phyloP scores from a whole-genome alignment of 2,797 vertebrate species.

The Cottoperca gobio region DNA sequence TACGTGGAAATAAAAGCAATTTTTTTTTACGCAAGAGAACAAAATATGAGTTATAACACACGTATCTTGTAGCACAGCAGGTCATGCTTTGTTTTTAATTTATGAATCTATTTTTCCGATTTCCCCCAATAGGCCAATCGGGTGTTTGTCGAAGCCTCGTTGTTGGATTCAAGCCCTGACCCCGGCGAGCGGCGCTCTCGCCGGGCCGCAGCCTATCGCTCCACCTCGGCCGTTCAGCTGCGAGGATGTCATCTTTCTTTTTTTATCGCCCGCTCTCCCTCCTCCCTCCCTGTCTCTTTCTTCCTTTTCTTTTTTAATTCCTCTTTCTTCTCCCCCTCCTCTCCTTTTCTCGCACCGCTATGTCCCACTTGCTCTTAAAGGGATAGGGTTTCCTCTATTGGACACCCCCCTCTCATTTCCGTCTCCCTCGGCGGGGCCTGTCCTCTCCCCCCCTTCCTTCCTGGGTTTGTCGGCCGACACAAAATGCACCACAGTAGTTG shows the following conservation, averaged over 20 bases:
- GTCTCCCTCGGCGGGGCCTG: conserved; percentile 59
- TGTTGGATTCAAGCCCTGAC: conserved; percentile 85
- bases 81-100: conserved; percentile 82
- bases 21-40: conserved; percentile 66
- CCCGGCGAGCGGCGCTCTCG: conserved; percentile 80
- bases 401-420: conserved; percentile 80
- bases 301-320: conserved; percentile 89
- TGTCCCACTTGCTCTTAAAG: conserved; percentile 89
- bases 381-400: conserved; percentile 76
- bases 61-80: conserved; percentile 72
- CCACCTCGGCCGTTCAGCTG: conserved; percentile 86
- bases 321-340: conserved; percentile 89
- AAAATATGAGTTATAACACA: conserved; percentile 72
- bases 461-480: conserved; percentile 71
- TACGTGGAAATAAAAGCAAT: conserved; percentile 66
- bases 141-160: conserved; percentile 87
- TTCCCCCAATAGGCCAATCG: conserved; percentile 83
- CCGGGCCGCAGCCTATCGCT: conserved; percentile 85
- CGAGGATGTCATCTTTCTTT: conserved; percentile 90
- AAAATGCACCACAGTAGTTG: conserved; percentile 46
- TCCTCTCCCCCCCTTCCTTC: conserved; percentile 62
- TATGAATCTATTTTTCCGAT: conserved; percentile 79
- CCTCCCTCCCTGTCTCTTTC: conserved; percentile 86
- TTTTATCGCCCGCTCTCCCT: conserved; percentile 87
- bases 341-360: conserved; percentile 86